These are phyloP conservation scores for Pandion haliaetus DNA, from an alignment of 2,113 vertebrate genomes.

Conservation along the genomic window DNA sequence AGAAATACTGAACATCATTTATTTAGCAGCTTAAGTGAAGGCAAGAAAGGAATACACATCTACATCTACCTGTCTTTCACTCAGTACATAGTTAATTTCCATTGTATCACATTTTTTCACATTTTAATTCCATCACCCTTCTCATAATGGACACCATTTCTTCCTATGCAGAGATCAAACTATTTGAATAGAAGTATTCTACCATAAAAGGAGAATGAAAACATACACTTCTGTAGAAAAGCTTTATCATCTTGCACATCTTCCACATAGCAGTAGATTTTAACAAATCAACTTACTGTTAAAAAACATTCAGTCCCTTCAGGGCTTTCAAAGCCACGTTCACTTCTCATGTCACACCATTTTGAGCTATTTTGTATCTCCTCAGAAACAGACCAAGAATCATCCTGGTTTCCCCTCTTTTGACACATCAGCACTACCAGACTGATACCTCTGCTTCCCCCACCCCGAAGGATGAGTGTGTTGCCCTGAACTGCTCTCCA, in stretches of 20 bases:
- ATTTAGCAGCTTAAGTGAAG: background rate
- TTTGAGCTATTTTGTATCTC: background rate
- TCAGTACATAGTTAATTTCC: background rate
- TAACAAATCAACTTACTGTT: background rate
- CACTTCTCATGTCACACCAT: background rate
- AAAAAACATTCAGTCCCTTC: background rate
- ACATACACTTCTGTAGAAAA: background rate
- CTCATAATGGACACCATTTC: background rate
- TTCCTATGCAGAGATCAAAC: background rate
- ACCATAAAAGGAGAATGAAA: background rate
- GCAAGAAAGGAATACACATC: background rate
- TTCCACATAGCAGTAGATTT: background rate
- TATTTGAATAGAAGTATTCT: background rate
- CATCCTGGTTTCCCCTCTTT: background rate
- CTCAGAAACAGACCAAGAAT: background rate
- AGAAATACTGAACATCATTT: background rate
- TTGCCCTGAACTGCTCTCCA: background rate
- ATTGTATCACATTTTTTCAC: background rate
- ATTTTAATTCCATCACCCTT: background rate
- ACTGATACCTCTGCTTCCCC: background rate
- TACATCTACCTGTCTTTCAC: background rate
- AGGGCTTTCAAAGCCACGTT: background rate
- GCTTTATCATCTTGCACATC: background rate
- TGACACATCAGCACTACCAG: background rate
- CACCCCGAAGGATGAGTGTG: fast-evolving